Conservation (phyloP, 2,113 vertebrate genomes). For the Acrocephalus kingi region DNA sequence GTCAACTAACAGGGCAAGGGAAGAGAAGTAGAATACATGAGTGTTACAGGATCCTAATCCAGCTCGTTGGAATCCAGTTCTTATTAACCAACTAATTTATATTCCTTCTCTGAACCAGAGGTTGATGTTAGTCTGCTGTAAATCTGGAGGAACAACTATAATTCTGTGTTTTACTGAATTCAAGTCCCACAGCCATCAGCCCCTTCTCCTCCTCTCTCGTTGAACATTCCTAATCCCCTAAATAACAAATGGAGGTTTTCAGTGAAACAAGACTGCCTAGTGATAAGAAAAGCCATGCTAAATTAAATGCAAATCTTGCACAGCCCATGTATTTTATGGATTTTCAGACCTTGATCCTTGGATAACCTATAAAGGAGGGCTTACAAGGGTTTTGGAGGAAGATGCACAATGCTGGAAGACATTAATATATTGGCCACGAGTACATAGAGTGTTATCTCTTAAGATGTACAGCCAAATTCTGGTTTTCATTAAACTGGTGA, state of each 20-base stretch:
- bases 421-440: slow-evolving; percentile 11
- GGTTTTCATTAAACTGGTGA: slow-evolving; percentile 19
- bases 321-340: background rate
- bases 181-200: background rate
- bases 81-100: background rate
- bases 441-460: slow-evolving; percentile 41
- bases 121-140: background rate
- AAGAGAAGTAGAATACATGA: background rate
- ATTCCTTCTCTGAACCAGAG: background rate
- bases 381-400: background rate
- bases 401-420: slow-evolving; percentile 13
- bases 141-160: background rate
- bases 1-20: background rate
- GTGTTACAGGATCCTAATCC: background rate
- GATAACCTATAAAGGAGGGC: slow-evolving; percentile 17
- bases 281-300: background rate
- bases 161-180: background rate
- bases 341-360: slow-evolving; percentile 42
- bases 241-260: background rate
- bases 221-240: background rate
- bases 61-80: background rate
- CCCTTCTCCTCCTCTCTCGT: background rate
- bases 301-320: background rate
- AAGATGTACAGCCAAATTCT: slow-evolving; percentile 33
- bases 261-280: background rate